Evolutionary conservation across 1,140 invertebrate species (phyloP), one percentile per base, ranked within the genome.

Genomic region (Brachionus plicatilis): DNA sequence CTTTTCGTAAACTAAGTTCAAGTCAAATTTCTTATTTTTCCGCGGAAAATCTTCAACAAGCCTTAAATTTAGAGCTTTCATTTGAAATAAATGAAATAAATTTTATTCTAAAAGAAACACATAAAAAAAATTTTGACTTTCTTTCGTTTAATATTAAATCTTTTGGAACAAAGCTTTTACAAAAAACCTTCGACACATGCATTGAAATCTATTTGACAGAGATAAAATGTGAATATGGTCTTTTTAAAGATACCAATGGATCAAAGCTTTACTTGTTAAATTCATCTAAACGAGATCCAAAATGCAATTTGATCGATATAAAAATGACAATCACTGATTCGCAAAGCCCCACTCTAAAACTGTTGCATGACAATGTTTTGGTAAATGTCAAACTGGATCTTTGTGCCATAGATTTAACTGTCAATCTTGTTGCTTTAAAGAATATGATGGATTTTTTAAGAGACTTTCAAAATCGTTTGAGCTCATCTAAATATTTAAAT

Each of bases 1-100:
- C 29, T 11, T n/a, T 17, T 50, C 6, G 7, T 41, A 41, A 8
- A 20, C 11, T 41, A 20, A 60, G 17, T 12, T 65, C 14, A 43
- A 60, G 79, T 65, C n/a, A 68, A 60, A 27, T 27, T 11, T 65
- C 56, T 45, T 60, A 29, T 65, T 47, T 65, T 41, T 41, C 50
- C 3, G 2, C n/a, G 11, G 53, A 82, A 82, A 60, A 82, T 37
- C 37, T 82, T 24, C 50, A 82, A 68, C 79, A 82, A 65, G 50
- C 79, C 24, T 41, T 82, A 41, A 82, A 60, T 43, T 68, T 82
- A 20, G 79, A 82, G 45, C 53, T 82, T 47, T 20, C 79, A 24
- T 82, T 82, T 47, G 79, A 82, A 65, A 82, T 82, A 65, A 65
- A 65, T 20, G 65, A 82, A 47, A 68, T 82, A 17, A 82, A 60